Conservation (phyloP, 2,113 vertebrate species). For the Phrynosoma blainvillii region DNA sequence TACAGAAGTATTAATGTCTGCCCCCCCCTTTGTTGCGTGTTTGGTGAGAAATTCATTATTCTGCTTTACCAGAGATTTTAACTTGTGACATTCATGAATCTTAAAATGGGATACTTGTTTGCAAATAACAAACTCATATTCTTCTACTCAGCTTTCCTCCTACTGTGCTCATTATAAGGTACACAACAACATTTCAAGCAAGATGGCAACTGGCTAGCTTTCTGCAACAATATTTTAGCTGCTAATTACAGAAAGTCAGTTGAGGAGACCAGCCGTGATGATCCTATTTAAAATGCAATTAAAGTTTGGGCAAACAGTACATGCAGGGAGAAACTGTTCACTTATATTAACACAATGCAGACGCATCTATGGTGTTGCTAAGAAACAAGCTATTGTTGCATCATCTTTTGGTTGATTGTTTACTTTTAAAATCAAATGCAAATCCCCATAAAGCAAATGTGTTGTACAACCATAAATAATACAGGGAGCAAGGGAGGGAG, state of each 20-base stretch:
- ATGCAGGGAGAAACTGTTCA: slow-evolving; percentile 30
- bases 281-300: slow-evolving; percentile 32
- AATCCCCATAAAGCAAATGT: slow-evolving; percentile 2
- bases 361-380: slow-evolving; percentile 49
- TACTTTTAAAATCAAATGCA: slow-evolving; percentile 30
- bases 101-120: slow-evolving; percentile 20
- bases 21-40: not conserved
- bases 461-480: not conserved
- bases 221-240: slow-evolving; percentile 9
- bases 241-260: slow-evolving; percentile 15
- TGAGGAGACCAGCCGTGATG: slow-evolving; percentile 12
- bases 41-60: not conserved
- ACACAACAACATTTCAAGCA: slow-evolving; percentile 31
- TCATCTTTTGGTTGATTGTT: slow-evolving; percentile 41
- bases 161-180: slow-evolving; percentile 20
- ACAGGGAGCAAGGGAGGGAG: not conserved
- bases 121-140: not conserved
- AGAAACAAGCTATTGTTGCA: slow-evolving; percentile 34
- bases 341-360: slow-evolving; percentile 43
- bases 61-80: slow-evolving; percentile 6
- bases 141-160: not conserved
- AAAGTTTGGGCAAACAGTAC: slow-evolving; percentile 40
- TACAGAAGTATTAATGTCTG: not conserved
- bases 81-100: slow-evolving; percentile 15
- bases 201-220: not conserved